Evolutionary conservation across 2,888 invertebrate species (phyloP), one percentile per base, ranked within the genome.

Genomic region (Operophtera brumata): DNA sequence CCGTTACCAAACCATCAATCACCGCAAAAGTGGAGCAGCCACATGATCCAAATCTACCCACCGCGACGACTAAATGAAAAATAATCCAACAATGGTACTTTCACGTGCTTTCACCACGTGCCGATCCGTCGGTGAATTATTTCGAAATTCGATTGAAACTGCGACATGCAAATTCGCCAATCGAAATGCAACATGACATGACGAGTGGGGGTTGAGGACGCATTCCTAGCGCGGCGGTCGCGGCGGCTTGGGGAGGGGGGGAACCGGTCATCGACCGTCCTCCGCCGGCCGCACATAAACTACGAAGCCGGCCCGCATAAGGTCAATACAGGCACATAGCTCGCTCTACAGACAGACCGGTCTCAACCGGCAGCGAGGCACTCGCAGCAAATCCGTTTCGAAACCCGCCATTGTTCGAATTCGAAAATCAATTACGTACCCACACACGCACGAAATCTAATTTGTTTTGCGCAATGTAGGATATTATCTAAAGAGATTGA

Each of bases 251-350:
- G 69, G 54, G 66, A 46, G 56, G 53, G 55, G 20, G 71, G 68
- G 68, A 77, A 63, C n/a, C 80, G 87, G 88, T 89, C 87, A 86
- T 87, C 88, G 89, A 87, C 89, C 89, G 88, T 88, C 89, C 88
- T 88, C 88, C 71, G 80, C 69, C 80, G 79, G 80, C 77, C 84
- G 80, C 76, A 83, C 84, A 85, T 84, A 84, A 83, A 86, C 86
- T 85, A 88, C 87, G 84, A 84, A 82, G 83, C 75, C n/a, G n/a
- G n/a, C n/a, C n/a, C 86, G 86, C 84, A 82, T 86, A 86, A 88
- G 88, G 89, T 89, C 89, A 88, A 84, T 79, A 85, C 78, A 71
- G 78, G 75, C 72, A 52, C 56, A 57, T 47, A 57, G 56, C 48
- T 51, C 76, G 79, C 76, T 75, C 76, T 72, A 68, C 67, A 69